Percentiles rank a stretch among this genome's conserved stretches.
Conservation (phyloP, 2,113 vertebrate species). For the Oreocharis arfaki region DNA sequence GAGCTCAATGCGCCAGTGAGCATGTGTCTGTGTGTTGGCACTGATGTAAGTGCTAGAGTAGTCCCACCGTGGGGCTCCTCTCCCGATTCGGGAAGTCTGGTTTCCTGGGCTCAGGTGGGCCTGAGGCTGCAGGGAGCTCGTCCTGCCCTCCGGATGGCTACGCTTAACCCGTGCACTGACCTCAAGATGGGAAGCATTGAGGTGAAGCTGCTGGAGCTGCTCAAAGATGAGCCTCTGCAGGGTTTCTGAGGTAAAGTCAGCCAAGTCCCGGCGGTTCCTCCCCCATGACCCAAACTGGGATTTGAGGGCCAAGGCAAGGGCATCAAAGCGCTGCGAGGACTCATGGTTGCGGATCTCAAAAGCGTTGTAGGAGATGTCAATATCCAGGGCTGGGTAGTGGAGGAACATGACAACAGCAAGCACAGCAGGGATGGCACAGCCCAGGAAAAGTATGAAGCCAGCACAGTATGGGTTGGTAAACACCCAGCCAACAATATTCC, state of each 20-base stretch:
- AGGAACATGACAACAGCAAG: slow-evolving; percentile 91
- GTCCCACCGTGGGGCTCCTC: slow-evolving; percentile 64
- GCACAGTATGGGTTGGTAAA: slow-evolving; percentile 89
- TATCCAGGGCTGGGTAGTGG: slow-evolving; percentile 90
- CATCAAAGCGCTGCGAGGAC: slow-evolving; percentile 91
- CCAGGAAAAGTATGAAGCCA: slow-evolving; percentile 78
- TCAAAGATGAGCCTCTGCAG: slow-evolving; percentile 83
- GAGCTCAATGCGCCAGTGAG: slow-evolving; percentile 94
- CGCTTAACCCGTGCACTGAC: not conserved
- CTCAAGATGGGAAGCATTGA: slow-evolving; percentile 3
- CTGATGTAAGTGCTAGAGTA: slow-evolving; percentile 70
- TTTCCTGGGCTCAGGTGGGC: not conserved
- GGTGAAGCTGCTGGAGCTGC: slow-evolving; percentile 73
- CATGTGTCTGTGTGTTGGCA: slow-evolving; percentile 88
- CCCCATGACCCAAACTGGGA: slow-evolving; percentile 95
- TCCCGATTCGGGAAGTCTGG: not conserved
- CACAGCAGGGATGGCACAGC: slow-evolving; percentile 81
- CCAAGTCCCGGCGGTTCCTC: slow-evolving; percentile 83
- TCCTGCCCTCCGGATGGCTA: not conserved
- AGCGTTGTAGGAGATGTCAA: slow-evolving; percentile 96
- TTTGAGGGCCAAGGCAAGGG: slow-evolving; percentile 88
- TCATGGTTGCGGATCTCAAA: slow-evolving; percentile 97
- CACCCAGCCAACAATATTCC: slow-evolving; percentile 86
- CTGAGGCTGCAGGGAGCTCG: not conserved
- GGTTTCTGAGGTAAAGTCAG: slow-evolving; percentile 79